A percentile compares a stretch with the other conserved stretches of the same genome.
Evolutionary conservation across 2,797 vertebrate genomes (phyloP).

Genomic region (Thripadectes ignobilis): DNA sequence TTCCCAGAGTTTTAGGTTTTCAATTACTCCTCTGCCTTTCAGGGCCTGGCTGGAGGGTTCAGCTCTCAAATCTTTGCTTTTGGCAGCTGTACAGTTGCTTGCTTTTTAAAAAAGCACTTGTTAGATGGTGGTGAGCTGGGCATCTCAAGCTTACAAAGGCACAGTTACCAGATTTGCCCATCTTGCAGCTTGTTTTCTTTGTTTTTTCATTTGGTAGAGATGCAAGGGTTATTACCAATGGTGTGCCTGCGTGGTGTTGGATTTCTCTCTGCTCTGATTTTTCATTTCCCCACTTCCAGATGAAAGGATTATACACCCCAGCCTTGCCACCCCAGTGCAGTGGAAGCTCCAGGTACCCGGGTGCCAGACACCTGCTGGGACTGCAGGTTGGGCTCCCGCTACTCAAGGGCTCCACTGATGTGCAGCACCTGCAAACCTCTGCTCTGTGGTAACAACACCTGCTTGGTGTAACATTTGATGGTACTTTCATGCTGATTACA

Average conservation of each 20-base stretch:
- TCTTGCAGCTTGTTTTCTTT: not conserved
- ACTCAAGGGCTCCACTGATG: not conserved
- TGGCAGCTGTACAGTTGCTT: not conserved
- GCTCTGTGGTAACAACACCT: not conserved
- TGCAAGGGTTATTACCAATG: not conserved
- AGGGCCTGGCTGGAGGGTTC: not conserved
- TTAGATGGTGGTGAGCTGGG: not conserved
- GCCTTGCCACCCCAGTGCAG: not conserved
- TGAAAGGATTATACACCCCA: not conserved
- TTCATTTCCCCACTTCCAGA: not conserved
- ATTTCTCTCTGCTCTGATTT: not conserved
- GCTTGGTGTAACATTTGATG: not conserved
- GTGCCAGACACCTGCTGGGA: not conserved
- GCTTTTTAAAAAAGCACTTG: not conserved
- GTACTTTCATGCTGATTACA: not conserved
- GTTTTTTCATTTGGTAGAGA: not conserved
- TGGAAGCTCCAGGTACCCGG: rapidly evolving
- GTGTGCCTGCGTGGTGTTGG: not conserved
- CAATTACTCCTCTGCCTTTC: not conserved
- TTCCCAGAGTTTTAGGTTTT: not conserved
- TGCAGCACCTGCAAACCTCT: not conserved
- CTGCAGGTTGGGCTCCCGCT: not conserved
- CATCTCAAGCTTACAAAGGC: not conserved
- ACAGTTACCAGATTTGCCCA: not conserved
- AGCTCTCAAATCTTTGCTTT: not conserved